Evolutionary conservation across 1,140 invertebrate species (phyloP).

Genomic region (Galendromus occidentalis): DNA sequence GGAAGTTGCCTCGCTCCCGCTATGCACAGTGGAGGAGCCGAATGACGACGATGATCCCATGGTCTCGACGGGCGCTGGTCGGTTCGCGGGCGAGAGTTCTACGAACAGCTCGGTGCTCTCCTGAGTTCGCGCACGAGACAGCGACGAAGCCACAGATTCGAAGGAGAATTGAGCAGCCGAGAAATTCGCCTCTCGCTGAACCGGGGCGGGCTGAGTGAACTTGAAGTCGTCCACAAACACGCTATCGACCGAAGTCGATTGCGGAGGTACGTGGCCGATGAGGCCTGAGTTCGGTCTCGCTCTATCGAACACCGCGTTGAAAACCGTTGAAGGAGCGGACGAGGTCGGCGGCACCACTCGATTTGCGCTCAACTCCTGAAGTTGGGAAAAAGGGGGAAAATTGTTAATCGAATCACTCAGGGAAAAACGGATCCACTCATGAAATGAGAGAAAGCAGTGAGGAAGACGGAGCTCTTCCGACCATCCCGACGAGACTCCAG

Average conservation of each 20-base stretch:
- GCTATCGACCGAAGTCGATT: background rate
- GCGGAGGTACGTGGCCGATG: background rate
- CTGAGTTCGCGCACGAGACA: background rate
- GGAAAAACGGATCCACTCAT: too few relatives aligned
- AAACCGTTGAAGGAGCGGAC: background rate
- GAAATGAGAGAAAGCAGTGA: too few relatives aligned
- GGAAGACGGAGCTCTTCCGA: too few relatives aligned
- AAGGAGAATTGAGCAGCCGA: conserved; percentile 7
- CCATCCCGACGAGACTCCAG: too few relatives aligned
- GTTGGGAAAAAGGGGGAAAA: background rate
- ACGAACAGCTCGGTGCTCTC: conserved; percentile 8
- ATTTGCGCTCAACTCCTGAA: background rate
- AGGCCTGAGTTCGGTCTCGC: background rate
- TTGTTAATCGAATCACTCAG: too few relatives aligned
- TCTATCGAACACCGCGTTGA: conserved; percentile 4
- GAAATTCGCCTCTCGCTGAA: background rate
- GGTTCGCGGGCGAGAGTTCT: too few relatives aligned
- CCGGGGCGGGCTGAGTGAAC: background rate
- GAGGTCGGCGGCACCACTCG: background rate
- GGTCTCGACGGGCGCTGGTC: too few relatives aligned
- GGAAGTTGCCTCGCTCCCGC: background rate
- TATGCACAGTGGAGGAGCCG: conserved; percentile 6
- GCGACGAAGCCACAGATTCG: conserved; percentile 3
- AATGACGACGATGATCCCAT: background rate
- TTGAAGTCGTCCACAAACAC: conserved; percentile 1